Percentiles rank a stretch among this genome's conserved stretches.
Conservation (phyloP, 2,888 invertebrate genomes). For the Melanargia galathea region DNA sequence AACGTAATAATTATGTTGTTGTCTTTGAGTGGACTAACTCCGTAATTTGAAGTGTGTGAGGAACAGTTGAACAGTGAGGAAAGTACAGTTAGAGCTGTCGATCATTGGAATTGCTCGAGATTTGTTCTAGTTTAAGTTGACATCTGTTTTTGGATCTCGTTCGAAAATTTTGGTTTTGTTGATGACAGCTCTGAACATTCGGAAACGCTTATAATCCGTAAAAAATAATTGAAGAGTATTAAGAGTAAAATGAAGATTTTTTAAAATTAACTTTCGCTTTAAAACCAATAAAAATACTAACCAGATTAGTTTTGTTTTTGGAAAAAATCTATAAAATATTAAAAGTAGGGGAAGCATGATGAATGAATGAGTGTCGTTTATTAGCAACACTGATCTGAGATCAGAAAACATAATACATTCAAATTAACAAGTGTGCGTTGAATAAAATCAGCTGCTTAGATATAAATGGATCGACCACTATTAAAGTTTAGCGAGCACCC, state of each 20-base stretch:
- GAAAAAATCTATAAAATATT: no score
- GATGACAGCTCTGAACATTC: not conserved
- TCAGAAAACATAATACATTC: not conserved
- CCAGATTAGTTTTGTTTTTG: not conserved
- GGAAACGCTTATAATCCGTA: not conserved
- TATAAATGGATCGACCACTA: slow-evolving; percentile 1
- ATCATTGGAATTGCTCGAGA: not conserved
- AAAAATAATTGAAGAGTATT: not conserved
- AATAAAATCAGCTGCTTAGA: slow-evolving; percentile 5
- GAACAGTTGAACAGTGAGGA: no score
- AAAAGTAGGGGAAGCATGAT: slow-evolving; percentile 20
- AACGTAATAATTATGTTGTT: not conserved
- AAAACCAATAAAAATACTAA: not conserved
- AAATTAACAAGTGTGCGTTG: slow-evolving; percentile 9
- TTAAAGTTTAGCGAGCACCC: not conserved
- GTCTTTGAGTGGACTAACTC: slow-evolving; percentile 7
- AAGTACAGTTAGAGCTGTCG: not conserved
- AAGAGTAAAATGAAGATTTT: not conserved
- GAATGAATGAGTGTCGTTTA: not conserved
- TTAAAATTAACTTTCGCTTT: not conserved
- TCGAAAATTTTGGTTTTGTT: not conserved
- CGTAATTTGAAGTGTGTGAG: not conserved
- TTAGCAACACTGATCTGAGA: not conserved
- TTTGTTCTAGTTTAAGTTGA: not conserved
- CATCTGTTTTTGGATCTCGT: no score